A percentile compares a stretch with the other conserved stretches of the same genome.
Conservation (phyloP, 1,140 invertebrate genomes). For the Platorchestia sp. region DNA sequence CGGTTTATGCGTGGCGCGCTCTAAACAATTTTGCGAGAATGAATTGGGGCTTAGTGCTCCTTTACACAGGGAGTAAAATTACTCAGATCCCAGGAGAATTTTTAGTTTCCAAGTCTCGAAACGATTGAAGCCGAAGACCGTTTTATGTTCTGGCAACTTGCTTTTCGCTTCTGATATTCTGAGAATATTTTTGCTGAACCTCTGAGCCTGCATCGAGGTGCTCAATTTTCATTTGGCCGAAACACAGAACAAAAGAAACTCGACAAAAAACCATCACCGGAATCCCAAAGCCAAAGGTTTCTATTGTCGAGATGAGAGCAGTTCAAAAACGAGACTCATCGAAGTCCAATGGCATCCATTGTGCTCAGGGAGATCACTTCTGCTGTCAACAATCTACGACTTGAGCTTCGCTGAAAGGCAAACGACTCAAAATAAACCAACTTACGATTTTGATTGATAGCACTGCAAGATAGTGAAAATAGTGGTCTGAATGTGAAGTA, state of each 20-base stretch:
- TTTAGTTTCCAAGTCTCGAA: background rate
- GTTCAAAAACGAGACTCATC: background rate
- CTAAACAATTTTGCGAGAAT: background rate
- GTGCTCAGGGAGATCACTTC: background rate
- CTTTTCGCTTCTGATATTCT: background rate
- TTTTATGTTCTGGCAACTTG: background rate
- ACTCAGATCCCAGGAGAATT: no score
- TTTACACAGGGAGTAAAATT: background rate
- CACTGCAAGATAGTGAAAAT: background rate
- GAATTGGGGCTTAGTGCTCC: background rate
- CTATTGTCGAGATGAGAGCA: conserved; percentile 33
- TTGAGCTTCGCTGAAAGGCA: background rate
- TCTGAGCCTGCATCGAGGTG: background rate
- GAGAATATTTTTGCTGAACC: background rate
- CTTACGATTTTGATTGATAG: background rate
- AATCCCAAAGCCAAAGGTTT: background rate
- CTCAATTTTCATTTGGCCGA: background rate
- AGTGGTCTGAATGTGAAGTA: background rate
- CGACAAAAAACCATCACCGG: background rate
- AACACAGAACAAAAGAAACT: background rate
- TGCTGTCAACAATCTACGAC: background rate
- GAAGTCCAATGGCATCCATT: conserved; percentile 42
- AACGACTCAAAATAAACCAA: background rate
- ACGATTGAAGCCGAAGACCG: background rate
- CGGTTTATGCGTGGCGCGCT: background rate